A percentile compares a stretch with the other conserved stretches of the same genome.
Evolutionary conservation across 2,797 vertebrate genomes (phyloP).

Genomic region (Lagocephalus sceleratus): DNA sequence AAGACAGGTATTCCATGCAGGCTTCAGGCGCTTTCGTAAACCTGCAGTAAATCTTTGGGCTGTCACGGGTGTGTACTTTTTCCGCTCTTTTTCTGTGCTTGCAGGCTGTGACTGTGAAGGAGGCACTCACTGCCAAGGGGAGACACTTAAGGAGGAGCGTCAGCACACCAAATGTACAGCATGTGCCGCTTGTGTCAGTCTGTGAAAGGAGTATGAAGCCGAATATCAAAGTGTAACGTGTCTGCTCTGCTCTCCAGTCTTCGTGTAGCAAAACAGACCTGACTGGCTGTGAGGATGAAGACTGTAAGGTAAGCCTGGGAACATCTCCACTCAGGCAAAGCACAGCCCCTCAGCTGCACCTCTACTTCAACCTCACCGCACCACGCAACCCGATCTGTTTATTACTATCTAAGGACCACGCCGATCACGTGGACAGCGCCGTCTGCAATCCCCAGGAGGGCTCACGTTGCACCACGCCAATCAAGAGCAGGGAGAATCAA

Average conservation of each 20-base stretch:
- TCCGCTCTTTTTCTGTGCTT: neutral
- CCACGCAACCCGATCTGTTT: neutral
- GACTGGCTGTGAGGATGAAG: slow-evolving; percentile 87
- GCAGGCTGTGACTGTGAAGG: slow-evolving; percentile 93
- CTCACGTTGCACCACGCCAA: slow-evolving; percentile 81
- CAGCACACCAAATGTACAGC: slow-evolving; percentile 93
- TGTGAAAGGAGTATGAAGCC: slow-evolving; percentile 4
- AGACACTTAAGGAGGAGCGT: slow-evolving; percentile 90
- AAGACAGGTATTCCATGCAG: slow-evolving; percentile 76
- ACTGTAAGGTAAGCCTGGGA: slow-evolving; percentile 70
- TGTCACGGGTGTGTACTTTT: neutral
- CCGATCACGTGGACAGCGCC: slow-evolving; percentile 81
- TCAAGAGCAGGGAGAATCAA: slow-evolving; percentile 83
- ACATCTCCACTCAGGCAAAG: too few relatives aligned
- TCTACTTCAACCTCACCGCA: neutral
- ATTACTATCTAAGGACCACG: slow-evolving; percentile 76
- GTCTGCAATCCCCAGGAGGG: slow-evolving; percentile 82
- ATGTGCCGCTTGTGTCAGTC: slow-evolving; percentile 74
- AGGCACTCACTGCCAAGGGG: slow-evolving; percentile 86
- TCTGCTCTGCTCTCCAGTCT: slow-evolving; percentile 66
- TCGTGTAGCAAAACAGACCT: slow-evolving; percentile 88
- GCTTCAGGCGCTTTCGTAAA: neutral
- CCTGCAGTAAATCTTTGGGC: neutral
- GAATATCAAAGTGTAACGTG: neutral
- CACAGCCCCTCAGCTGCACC: neutral